These are phyloP conservation scores for Hoplostethus atlanticus DNA, from an alignment of 2,797 vertebrate genomes.

Conservation along the genomic window DNA sequence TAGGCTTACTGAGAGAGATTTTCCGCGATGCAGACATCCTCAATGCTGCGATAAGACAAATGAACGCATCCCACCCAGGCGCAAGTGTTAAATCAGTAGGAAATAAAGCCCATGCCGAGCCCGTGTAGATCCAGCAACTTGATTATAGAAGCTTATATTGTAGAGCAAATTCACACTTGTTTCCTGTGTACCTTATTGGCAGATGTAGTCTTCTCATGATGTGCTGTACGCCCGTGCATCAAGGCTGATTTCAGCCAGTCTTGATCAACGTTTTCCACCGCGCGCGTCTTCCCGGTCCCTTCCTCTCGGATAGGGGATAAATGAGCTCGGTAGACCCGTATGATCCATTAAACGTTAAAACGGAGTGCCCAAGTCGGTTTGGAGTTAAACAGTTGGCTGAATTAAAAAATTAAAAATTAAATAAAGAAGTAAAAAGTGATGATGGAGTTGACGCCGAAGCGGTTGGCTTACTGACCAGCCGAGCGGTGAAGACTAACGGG, in stretches of 20 bases:
- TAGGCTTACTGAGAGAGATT: conserved; percentile 28
- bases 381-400: conserved; percentile 21
- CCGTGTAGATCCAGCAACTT: neutral
- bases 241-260: conserved; percentile 41
- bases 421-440: conserved; percentile 3
- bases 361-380: neutral
- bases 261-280: conserved; percentile 41
- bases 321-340: conserved; percentile 36
- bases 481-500: conserved; percentile 19
- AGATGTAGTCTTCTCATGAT: conserved; percentile 64
- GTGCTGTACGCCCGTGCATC: conserved; percentile 53
- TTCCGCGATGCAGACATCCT: conserved; percentile 62
- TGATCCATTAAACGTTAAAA: conserved; percentile 39
- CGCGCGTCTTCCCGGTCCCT: conserved; percentile 25
- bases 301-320: conserved; percentile 31
- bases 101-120: neutral
- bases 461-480: conserved; percentile 11
- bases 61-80: conserved; percentile 53
- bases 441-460: neutral
- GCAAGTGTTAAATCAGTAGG: conserved; percentile 30
- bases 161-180: conserved; percentile 4
- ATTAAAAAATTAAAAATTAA: no score
- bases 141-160: neutral
- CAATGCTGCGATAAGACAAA: conserved; percentile 58
- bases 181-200: conserved; percentile 62